Evolutionary conservation across 2,113 vertebrate genomes (phyloP), one percentile per base, ranked within the genome.

Genomic region (Syngnathus floridae): DNA sequence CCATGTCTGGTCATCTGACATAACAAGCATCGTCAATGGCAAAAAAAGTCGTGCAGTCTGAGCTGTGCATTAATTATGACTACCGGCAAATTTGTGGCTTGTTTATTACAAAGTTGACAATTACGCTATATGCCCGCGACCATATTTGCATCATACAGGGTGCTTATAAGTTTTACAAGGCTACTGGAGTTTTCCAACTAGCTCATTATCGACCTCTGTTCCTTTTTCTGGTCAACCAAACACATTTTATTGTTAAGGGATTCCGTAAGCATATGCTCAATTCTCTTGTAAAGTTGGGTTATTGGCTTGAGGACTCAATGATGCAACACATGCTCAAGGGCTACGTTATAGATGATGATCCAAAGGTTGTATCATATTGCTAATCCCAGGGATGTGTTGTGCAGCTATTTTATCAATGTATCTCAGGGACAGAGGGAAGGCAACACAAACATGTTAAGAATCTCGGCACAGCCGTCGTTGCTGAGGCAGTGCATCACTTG

Each of bases 401-500:
- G 35, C 26, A 17, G 51, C 26, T 68, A 70, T 55, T 76, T 71
- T 71, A 78, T 63, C 52, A 70, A 66, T 74, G 69, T 57, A 64
- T 74, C 65, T 75, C 66, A 71, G 65, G 79, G 73, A 84, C 77
- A 71, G 56, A 64, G 43, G 14, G 13, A 46, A 67, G 71, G 43
- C 62, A 45, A 62, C 21, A 46, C 57, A 64, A 80, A 72, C 66
- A 76, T 64, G 72, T 78, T 71, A 75, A 59, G 52, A 72, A 73
- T 66, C 67, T 69, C 79, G 75, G 80, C 71, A 71, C 58, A 8
- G 72, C 62, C 62, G 80, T 78, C 65, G 78, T 26, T 55, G 70
- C 65, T 66, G 69, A 75, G 73, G 69, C 65, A 40, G 61, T 69
- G 72, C 70, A 76, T 76, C 75, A 68, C 63, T 71, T 81, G 69